Evolutionary conservation across 1,140 invertebrate genomes (phyloP), one percentile per base, ranked within the genome.

Genomic region (Calephelis virginiensis): DNA sequence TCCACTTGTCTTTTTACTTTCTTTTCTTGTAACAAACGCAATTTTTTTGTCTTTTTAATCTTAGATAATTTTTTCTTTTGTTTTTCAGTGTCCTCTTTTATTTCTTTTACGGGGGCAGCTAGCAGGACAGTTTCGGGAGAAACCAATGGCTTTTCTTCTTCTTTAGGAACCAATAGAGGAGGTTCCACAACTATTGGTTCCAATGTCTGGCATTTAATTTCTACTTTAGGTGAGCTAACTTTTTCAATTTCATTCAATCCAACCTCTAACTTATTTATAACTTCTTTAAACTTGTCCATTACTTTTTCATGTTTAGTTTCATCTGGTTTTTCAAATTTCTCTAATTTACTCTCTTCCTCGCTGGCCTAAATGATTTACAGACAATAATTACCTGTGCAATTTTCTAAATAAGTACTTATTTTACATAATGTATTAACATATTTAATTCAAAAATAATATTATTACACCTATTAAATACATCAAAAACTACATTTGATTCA

Each of bases 201-300:
- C 45, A 62, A 14, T 17, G 40, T 66, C 72, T 76, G 72, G 5
- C 49, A 47, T 66, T 70, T 68, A 0, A 69, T 38, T 69, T 80
- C 71, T 1, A 67, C n/a, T 65, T 78, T 81, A 0, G 76, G 76
- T 11, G 77, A 76, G 56, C 73, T 63, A 10, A 63, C 61, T 9
- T 73, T 76, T 64, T 79, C 73, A 13, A 64, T 68, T 67, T 78
- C 65, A 43, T 74, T 81, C 28, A 90, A 66, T 61, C 81, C 82
- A 61, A 72, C 80, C 48, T 90, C 85, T 56, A 88, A 64, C 77
- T 88, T 90, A 17, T 69, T 85, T 47, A 90, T 88, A 1, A 74
- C 85, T 70, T 87, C 85, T 67, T 87, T 90, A 40, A 90, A 87
- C 64, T 79, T 82, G 69, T 83, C 84, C 9, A 90, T 83, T 0